Evolutionary conservation across 2,888 invertebrate species (phyloP).

Genomic region (Germaria angustata): DNA sequence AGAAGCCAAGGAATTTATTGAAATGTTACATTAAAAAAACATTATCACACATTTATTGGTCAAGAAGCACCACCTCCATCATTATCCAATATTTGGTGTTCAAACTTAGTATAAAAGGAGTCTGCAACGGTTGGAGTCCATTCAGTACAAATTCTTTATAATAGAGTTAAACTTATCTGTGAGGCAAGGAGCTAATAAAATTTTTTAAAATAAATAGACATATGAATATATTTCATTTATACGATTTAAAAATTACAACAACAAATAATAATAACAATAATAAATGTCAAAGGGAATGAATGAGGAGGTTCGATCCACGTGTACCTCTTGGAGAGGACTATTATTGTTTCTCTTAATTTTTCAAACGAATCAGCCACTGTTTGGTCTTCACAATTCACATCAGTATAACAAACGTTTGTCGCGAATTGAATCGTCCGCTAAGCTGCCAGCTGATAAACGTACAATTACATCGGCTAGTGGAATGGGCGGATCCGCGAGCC

Average conservation of each 20-base stretch:
- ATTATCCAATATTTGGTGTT: conserved; percentile 23
- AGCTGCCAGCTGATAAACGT: conserved; percentile 29
- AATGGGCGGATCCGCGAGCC: conserved; percentile 62
- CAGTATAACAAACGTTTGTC: conserved; percentile 27
- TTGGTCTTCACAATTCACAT: conserved; percentile 7
- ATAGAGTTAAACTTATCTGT: not conserved
- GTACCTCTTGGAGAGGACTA: conserved; percentile 16
- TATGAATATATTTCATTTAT: not conserved
- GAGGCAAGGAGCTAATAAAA: not conserved
- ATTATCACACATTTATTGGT: conserved; percentile 17
- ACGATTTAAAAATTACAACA: not conserved
- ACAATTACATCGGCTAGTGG: conserved; percentile 20
- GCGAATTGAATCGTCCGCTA: not conserved
- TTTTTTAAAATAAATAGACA: not conserved
- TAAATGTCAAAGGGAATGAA: not conserved
- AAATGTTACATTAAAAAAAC: conserved; percentile 38
- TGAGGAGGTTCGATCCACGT: not conserved
- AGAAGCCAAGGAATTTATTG: conserved; percentile 26
- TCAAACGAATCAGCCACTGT: conserved; percentile 36
- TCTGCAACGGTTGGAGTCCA: conserved; percentile 22
- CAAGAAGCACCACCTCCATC: conserved; percentile 20
- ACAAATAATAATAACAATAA: not conserved
- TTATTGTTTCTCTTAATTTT: conserved; percentile 24
- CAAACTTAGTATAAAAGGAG: conserved; percentile 67
- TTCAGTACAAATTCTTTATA: conserved; percentile 54